Conservation (phyloP, 1,140 invertebrate genomes). For the Zaprionus inermis region DNA sequence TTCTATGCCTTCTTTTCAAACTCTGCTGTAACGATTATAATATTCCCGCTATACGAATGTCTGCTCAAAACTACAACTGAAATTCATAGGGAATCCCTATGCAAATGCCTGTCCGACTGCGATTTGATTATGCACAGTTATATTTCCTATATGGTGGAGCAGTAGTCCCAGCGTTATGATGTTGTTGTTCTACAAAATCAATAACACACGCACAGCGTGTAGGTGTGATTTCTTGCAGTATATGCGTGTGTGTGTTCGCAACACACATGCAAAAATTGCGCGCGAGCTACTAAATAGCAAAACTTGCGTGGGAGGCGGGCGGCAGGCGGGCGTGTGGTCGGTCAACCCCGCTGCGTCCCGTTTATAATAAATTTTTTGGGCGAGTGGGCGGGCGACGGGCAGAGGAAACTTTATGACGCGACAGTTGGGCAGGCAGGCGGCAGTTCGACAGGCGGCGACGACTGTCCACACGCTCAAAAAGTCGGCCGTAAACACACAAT, state of each 20-base stretch:
- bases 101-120: not conserved
- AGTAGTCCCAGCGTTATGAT: conserved; percentile 21
- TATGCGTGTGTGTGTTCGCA: conserved; percentile 8
- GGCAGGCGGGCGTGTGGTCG: not conserved
- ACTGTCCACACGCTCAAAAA: conserved; percentile 52
- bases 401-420: conserved; percentile 41
- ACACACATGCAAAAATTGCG: conserved; percentile 62
- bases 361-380: conserved; percentile 42
- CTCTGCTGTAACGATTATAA: no score
- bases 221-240: not conserved
- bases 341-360: conserved; percentile 2
- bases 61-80: not conserved
- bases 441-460: conserved; percentile 14
- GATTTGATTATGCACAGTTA: conserved; percentile 1
- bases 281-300: conserved; percentile 37
- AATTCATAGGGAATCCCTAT: not conserved
- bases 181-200: conserved; percentile 71
- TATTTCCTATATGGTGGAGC: not conserved
- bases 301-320: conserved; percentile 26
- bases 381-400: not conserved
- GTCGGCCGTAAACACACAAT: conserved; percentile 43
- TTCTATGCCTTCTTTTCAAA: no score
- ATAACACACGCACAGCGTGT: conserved; percentile 51
- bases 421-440: conserved; percentile 22
- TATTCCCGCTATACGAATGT: not conserved